Conservation (phyloP, 2,113 vertebrate genomes). For the Acrocephalus arundinaceus region DNA sequence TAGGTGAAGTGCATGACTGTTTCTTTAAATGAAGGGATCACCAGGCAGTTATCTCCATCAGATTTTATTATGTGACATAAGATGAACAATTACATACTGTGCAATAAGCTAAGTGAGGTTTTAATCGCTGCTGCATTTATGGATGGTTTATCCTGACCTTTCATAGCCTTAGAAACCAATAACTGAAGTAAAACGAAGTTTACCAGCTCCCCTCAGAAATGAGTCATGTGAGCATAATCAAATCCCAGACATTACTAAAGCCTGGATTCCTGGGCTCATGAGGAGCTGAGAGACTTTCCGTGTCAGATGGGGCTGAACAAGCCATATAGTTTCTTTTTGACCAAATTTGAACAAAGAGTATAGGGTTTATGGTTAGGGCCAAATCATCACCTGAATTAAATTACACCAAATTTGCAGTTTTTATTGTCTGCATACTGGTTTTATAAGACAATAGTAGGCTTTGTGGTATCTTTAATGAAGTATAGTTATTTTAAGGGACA, state of each 20-base stretch:
- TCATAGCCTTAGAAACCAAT: slow-evolving; percentile 63
- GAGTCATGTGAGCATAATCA: slow-evolving; percentile 47
- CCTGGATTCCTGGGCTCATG: slow-evolving; percentile 32
- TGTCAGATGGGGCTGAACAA: neutral
- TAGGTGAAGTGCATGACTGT: neutral
- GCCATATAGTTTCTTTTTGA: neutral
- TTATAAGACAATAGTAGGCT: neutral
- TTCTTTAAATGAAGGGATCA: slow-evolving; percentile 43
- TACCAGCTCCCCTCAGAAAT: slow-evolving; percentile 39
- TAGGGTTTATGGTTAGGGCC: neutral
- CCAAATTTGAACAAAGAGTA: neutral
- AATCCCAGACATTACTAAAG: slow-evolving; percentile 49
- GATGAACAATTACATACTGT: slow-evolving; percentile 47
- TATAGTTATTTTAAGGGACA: neutral
- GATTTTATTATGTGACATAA: slow-evolving; percentile 51
- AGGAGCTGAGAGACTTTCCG: neutral
- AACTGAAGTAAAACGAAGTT: slow-evolving; percentile 65
- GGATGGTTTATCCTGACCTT: slow-evolving; percentile 68
- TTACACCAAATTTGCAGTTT: neutral
- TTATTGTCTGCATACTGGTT: neutral
- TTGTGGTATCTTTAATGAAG: neutral
- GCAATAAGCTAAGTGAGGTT: slow-evolving; percentile 67
- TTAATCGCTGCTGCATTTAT: slow-evolving; percentile 53
- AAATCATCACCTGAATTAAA: neutral
- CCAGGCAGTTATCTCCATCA: slow-evolving; percentile 4